Evolutionary conservation across 2,113 vertebrate species (phyloP).

Genomic region (Myotis brandtii): DNA sequence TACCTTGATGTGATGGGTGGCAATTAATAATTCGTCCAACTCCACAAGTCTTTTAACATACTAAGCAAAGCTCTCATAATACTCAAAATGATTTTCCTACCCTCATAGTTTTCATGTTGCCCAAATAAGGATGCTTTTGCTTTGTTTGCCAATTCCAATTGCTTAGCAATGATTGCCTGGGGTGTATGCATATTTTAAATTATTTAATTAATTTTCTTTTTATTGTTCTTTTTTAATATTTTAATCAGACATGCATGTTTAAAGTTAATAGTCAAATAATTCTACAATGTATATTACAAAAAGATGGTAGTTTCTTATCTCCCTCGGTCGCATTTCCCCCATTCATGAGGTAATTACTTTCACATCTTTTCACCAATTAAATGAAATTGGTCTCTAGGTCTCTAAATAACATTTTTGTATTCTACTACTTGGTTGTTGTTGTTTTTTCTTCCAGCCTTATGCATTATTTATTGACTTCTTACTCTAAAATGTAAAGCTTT

Average conservation of each 20-base stretch:
- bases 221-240: conserved; percentile 50
- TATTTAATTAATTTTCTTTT: conserved; percentile 70
- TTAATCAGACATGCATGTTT: conserved; percentile 60
- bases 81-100: conserved; percentile 49
- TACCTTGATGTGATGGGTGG: not conserved
- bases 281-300: conserved; percentile 59
- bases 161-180: conserved; percentile 43
- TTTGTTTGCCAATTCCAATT: conserved; percentile 39
- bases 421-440: not conserved
- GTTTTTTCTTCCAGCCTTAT: not conserved
- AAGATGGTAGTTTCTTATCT: conserved; percentile 42
- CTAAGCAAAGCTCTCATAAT: conserved; percentile 7
- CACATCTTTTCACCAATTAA: conserved; percentile 42
- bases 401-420: conserved; percentile 27
- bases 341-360: conserved; percentile 62
- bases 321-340: not conserved
- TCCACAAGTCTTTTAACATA: not conserved
- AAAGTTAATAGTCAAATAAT: conserved; percentile 69
- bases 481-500: conserved; percentile 57
- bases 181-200: conserved; percentile 43
- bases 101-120: not conserved
- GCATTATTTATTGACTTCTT: conserved; percentile 52
- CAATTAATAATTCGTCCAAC: not conserved
- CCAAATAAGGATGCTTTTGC: not conserved
- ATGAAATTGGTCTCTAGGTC: conserved; percentile 50